Base-by-base conservation (phyloP, 2,113 vertebrate species). In the Nicator chloris region DNA sequence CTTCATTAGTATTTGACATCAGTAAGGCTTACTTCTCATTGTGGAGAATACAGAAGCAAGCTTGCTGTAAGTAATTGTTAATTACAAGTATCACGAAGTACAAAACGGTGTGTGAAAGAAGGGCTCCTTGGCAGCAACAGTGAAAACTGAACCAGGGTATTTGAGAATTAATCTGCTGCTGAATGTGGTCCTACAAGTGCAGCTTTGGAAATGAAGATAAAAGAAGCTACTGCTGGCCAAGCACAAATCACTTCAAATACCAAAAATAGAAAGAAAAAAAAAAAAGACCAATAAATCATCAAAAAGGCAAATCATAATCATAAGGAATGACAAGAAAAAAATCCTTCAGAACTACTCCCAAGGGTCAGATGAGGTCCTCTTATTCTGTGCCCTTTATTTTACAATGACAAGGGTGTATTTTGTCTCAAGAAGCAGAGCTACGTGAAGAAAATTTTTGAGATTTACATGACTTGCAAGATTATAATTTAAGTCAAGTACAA, bases 71-170 rank as follows among this genome's bases (percentile, higher is more conserved):
- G 78, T 53, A 89, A 94, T 66, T 94, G 85, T 92, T 97, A 96
- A 97, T 98, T 97, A 96, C 65, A 97, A 86, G 61, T 75, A 90
- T 85, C 42, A 72, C 56, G 66, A 81, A 86, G 85, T 86, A 94
- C 94, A 91, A 94, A 95, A 93, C 42, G 40, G n/a, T 47, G 82
- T 61, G 33, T 68, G 83, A 96, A 96, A 93, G 51, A 96, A 97
- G 97, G 91, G 59, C 96, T 95, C 76, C 42, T 98, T 98, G 98
- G 98, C 98, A 98, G 97, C 82, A 64, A 96, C 96, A 88, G 47
- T 87, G 97, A 98, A 99, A 99, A 95, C 92, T 94, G 98, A 99
- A 98, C 98, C 97, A 97, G 98, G 97, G 97, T 98, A 98, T 98
- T 98, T 98, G 97, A 97, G 91, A 95, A 97, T 97, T 99, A 99